Percentiles rank a stretch among this genome's conserved stretches.
Evolutionary conservation across 2,797 vertebrate species (phyloP).

Genomic region (Scyliorhinus canicula): DNA sequence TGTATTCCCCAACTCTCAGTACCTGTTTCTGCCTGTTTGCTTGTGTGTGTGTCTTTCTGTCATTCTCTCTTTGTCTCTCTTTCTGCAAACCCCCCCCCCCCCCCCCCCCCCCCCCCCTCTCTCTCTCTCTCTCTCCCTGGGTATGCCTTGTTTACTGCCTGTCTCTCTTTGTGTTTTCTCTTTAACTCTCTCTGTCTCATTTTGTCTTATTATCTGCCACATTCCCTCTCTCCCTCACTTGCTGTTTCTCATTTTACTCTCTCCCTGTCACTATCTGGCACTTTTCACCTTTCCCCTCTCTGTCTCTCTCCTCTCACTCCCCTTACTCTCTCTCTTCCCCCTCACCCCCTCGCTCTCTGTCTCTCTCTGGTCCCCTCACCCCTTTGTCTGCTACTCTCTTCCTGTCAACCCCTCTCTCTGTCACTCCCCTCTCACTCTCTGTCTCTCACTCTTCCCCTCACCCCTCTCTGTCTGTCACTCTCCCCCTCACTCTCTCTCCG

Average conservation of each 20-base stretch:
- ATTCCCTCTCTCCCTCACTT: not conserved
- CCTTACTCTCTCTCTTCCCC: too few relatives aligned
- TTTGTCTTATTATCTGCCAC: not conserved
- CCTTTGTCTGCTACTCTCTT: not conserved
- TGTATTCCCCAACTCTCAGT: not conserved
- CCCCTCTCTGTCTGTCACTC: not conserved
- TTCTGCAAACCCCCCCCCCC: not conserved
- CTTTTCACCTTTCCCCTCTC: not conserved
- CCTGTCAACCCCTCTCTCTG: not conserved
- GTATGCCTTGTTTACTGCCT: not conserved
- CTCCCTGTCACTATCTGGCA: not conserved
- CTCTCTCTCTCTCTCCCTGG: not conserved
- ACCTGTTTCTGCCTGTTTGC: not conserved
- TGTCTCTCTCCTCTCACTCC: not conserved
- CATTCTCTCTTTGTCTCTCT: not conserved
- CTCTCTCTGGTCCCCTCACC: not conserved
- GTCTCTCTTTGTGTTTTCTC: not conserved
- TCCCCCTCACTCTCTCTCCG: too few relatives aligned
- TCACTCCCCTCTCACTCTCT: not conserved
- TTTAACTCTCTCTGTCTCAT: not conserved
- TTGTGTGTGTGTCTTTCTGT: not conserved
- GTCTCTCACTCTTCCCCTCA: too few relatives aligned
- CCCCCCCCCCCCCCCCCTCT: too few relatives aligned
- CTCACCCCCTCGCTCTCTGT: not conserved
- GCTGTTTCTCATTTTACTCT: not conserved